Conservation (phyloP, 2,797 vertebrate species). For the Poeciliopsis paucimaculata region DNA sequence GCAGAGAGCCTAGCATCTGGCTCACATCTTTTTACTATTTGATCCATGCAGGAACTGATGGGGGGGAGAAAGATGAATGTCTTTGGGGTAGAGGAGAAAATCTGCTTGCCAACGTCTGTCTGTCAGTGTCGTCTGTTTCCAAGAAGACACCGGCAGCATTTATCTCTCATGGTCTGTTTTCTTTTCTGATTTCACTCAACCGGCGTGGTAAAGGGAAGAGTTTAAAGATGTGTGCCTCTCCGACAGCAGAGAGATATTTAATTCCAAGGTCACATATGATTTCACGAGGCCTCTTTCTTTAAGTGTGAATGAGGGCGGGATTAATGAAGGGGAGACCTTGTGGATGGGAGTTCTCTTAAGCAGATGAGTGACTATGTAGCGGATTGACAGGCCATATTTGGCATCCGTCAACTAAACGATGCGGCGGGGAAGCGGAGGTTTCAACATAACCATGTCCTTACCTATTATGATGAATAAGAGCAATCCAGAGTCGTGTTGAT, state of each 20-base stretch:
- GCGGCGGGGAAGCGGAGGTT: slow-evolving; percentile 65
- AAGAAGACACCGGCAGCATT: slow-evolving; percentile 48
- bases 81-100: slow-evolving; percentile 52
- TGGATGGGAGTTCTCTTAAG: slow-evolving; percentile 67
- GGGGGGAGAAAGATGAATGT: slow-evolving; percentile 66
- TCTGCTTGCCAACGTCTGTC: slow-evolving; percentile 69
- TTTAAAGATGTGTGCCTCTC: slow-evolving; percentile 15
- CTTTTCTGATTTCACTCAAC: slow-evolving; percentile 61
- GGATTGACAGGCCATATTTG: slow-evolving; percentile 69
- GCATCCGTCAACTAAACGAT: slow-evolving; percentile 75
- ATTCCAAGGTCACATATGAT: slow-evolving; percentile 76
- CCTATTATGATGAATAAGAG: slow-evolving; percentile 79
- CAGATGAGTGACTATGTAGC: slow-evolving; percentile 60
- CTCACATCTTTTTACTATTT: slow-evolving; percentile 69
- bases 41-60: slow-evolving; percentile 70
- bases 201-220: slow-evolving; percentile 8
- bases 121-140: slow-evolving; percentile 72
- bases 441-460: slow-evolving; percentile 72
- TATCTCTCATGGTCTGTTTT: slow-evolving; percentile 42
- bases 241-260: slow-evolving; percentile 52
- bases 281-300: slow-evolving; percentile 69
- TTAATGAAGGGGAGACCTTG: slow-evolving; percentile 71
- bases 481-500: slow-evolving; percentile 78
- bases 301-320: slow-evolving; percentile 57
- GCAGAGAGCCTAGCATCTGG: slow-evolving; percentile 71